Base-by-base conservation (phyloP, 2,888 invertebrate genomes). In the Petrolisthes cinctipes region DNA sequence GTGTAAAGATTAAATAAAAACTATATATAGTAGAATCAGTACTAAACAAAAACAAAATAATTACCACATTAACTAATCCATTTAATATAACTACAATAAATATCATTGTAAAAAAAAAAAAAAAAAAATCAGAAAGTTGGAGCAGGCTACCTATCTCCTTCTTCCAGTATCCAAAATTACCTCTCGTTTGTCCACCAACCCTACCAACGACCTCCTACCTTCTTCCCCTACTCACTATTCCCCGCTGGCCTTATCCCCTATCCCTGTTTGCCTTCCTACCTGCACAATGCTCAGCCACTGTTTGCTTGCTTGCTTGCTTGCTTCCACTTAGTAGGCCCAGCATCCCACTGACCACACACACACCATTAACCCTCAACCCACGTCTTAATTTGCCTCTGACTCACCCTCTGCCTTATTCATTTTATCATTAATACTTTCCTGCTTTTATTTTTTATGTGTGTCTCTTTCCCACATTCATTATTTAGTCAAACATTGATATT, bases 381-480 rank as follows among this genome's bases (percentile, higher is more conserved):
- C 71, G 71, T 71, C 71, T 71, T 71, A 71, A 71, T 71, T 71
- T 71, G 17, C 14, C 71, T n/a, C 71, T 71, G 14, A n/a, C 20
- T n/a, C 71, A 6, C 71, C 61, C 11, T 17, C 61, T 61, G 11
- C 9, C 61, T 61, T 17, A 11, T 9, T 17, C 17, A 61, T 17
- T 61, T 17, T 61, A 61, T 17, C 61, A 17, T 61, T 37, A 37
- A 37, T 37, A 37, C 2, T 37, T 37, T 61, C 61, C 61, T 17
- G 9, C 4, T 61, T 61, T 61, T 9, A 17, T 17, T 61, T 61
- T 61, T 61, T 61, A 11, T 61, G 11, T 61, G 1, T 37, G 1
- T 37, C 37, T 37, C 2, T 37, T 2, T 37, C 37, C n/a, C n/a
- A n/a, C n/a, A n/a, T n/a, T n/a, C n/a, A n/a, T n/a, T n/a, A n/a